Evolutionary conservation across 2,797 vertebrate genomes (phyloP).

Genomic region (Bradypodion pumilum): DNA sequence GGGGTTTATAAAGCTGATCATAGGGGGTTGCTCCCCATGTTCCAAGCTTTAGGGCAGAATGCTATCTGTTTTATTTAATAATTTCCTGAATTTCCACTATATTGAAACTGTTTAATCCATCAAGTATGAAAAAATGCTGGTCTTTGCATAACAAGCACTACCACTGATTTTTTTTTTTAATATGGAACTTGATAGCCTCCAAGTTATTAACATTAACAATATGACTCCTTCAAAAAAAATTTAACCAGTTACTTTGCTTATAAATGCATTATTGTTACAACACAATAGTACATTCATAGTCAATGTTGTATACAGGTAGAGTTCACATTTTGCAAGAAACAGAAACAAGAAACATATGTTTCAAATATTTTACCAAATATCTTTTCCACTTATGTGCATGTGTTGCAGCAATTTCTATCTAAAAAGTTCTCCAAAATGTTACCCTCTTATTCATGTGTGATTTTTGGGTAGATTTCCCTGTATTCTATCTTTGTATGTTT

Average conservation of each 20-base stretch:
- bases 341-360: slow-evolving; percentile 80
- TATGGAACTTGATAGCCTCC: slow-evolving; percentile 71
- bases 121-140: slow-evolving; percentile 67
- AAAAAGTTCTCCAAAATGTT: slow-evolving; percentile 58
- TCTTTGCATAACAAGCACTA: slow-evolving; percentile 66
- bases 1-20: slow-evolving; percentile 49
- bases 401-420: slow-evolving; percentile 59
- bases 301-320: slow-evolving; percentile 76
- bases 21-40: slow-evolving; percentile 51
- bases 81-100: slow-evolving; percentile 66
- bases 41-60: slow-evolving; percentile 29
- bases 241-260: slow-evolving; percentile 61
- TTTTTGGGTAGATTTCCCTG: slow-evolving; percentile 61
- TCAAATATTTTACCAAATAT: slow-evolving; percentile 76
- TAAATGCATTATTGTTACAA: slow-evolving; percentile 80
- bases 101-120: slow-evolving; percentile 78
- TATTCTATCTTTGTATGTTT: slow-evolving; percentile 46
- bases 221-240: slow-evolving; percentile 74
- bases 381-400: slow-evolving; percentile 64
- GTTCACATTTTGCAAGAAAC: slow-evolving; percentile 75
- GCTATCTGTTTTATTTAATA: slow-evolving; percentile 64
- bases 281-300: slow-evolving; percentile 76
- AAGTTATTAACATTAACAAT: slow-evolving; percentile 74
- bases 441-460: slow-evolving; percentile 37
- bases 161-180: slow-evolving; percentile 74